A percentile compares a stretch with the other conserved stretches of the same genome.
These are phyloP conservation scores for Parambassis ranga DNA, from an alignment of 2,797 vertebrate species.

Conservation along the genomic window DNA sequence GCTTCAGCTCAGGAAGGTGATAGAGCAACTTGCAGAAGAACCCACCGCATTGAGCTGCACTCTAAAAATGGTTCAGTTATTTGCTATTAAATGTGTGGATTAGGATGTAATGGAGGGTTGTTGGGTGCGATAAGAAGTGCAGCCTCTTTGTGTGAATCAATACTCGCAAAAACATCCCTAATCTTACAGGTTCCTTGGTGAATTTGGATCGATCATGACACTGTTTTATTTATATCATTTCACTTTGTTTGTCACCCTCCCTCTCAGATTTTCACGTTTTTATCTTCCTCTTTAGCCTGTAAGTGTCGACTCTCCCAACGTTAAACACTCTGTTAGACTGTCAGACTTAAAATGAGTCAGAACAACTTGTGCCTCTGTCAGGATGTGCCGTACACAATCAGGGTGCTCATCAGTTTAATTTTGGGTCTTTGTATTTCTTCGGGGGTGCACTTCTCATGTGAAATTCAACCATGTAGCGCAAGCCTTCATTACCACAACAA, in stretches of 20 bases:
- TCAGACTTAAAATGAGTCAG: background rate
- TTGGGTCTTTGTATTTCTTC: background rate
- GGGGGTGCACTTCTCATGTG: background rate
- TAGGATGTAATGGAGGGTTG: constrained; percentile 28
- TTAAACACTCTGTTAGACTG: background rate
- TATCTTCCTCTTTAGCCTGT: background rate
- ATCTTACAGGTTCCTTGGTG: constrained; percentile 34
- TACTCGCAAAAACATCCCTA: constrained; percentile 29
- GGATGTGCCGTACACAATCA: background rate
- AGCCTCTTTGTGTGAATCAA: constrained; percentile 35
- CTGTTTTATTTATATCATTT: constrained; percentile 16
- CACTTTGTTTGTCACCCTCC: background rate
- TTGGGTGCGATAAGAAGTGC: constrained; percentile 30
- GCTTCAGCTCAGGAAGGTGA: background rate
- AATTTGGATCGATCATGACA: constrained; percentile 9
- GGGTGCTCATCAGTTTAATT: background rate
- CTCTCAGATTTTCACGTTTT: background rate
- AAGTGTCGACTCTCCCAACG: background rate
- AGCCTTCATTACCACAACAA: background rate
- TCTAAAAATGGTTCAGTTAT: constrained; percentile 16
- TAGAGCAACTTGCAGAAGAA: constrained; percentile 10
- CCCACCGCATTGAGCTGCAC: background rate
- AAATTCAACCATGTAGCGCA: background rate
- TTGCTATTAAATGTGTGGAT: constrained; percentile 37
- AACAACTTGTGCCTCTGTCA: background rate